Conservation (phyloP, 2,797 vertebrate genomes). For the Neomorphus geoffroyi region DNA sequence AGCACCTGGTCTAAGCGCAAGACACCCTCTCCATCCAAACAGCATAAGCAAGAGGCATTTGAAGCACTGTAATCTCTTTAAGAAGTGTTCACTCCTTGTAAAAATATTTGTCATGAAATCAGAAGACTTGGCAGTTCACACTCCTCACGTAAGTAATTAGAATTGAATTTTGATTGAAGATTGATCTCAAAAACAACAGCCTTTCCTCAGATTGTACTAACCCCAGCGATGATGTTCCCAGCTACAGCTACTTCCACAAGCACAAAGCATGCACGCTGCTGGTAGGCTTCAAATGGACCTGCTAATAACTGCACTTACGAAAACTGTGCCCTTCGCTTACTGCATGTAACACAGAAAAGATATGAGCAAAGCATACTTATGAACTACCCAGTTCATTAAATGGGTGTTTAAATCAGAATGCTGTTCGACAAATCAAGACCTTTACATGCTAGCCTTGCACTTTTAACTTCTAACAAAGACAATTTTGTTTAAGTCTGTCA, state of each 20-base stretch:
- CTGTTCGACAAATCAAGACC: neutral
- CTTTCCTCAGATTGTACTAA: neutral
- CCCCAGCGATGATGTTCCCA: neutral
- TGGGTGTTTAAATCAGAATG: neutral
- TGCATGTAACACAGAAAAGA: neutral
- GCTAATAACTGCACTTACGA: neutral
- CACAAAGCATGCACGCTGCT: neutral
- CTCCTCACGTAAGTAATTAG: neutral
- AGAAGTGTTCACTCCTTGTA: neutral
- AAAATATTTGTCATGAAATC: neutral
- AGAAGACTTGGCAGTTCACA: neutral
- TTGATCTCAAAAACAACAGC: neutral
- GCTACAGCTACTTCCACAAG: neutral
- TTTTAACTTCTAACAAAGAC: slow-evolving; percentile 14
- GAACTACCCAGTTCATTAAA: neutral
- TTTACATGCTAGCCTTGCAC: neutral
- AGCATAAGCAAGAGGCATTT: neutral
- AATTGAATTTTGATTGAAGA: neutral
- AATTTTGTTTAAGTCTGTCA: neutral
- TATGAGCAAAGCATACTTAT: neutral
- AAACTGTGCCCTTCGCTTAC: neutral
- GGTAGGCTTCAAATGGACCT: neutral
- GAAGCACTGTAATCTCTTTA: neutral
- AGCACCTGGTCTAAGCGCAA: neutral
- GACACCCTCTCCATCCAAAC: neutral